These are phyloP conservation scores for Chlorodrepanis virens DNA, from an alignment of 2,113 vertebrate species.

Conservation along the genomic window DNA sequence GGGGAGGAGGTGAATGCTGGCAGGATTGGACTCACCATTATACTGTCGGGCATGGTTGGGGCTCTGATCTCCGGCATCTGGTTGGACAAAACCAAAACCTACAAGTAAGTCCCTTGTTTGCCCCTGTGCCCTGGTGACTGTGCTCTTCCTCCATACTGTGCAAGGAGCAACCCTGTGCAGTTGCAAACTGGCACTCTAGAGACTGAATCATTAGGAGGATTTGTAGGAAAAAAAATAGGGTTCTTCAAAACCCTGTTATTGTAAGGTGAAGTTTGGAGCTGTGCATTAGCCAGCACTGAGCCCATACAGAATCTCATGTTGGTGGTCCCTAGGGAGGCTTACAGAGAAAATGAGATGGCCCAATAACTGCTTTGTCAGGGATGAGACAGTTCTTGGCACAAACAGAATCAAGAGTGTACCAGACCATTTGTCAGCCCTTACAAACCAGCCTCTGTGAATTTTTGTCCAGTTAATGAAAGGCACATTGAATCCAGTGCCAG, in stretches of 20 bases:
- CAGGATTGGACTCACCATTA: conserved; percentile 91
- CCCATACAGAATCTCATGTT: background rate
- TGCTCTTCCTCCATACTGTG: background rate
- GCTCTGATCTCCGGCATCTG: conserved; percentile 92
- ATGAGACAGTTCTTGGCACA: conserved; percentile 39
- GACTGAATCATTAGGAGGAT: background rate
- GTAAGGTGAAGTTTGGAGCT: background rate
- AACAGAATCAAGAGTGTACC: conserved; percentile 8
- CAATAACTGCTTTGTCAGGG: conserved; percentile 3
- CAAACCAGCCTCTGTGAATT: conserved; percentile 55
- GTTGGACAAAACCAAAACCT: conserved; percentile 94
- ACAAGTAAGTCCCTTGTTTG: conserved; percentile 84
- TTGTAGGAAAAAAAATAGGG: background rate
- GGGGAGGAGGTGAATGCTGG: conserved; percentile 94
- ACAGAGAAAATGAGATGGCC: background rate
- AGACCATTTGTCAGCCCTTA: conserved; percentile 54
- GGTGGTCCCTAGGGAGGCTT: background rate
- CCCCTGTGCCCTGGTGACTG: background rate
- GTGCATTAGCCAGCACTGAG: background rate
- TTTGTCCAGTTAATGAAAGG: conserved; percentile 35
- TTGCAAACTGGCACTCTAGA: background rate
- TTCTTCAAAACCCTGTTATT: background rate
- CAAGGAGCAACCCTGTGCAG: background rate
- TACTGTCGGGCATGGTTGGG: conserved; percentile 88
- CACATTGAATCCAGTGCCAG: conserved; percentile 18